Base-by-base conservation (phyloP, 2,113 vertebrate species). In the Leptosomus discolor region DNA sequence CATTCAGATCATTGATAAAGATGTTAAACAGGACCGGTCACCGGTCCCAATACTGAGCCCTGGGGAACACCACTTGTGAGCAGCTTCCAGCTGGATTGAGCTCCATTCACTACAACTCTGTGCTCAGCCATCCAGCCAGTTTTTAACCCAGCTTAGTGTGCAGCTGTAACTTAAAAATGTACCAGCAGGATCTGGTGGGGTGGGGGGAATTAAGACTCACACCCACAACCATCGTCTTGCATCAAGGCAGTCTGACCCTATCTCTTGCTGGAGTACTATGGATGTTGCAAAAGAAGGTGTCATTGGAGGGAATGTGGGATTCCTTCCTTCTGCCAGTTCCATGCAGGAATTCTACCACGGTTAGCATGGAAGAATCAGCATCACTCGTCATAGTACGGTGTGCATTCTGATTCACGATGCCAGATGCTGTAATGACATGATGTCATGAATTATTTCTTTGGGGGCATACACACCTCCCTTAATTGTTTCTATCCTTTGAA, bases 401-500 rank as follows among this genome's bases (percentile, higher is more conserved):
- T 71, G 46, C n/a, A 30, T 87, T 84, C 65, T 78, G 27, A 24
- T 90, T 91, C 60, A 37, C 29, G 26, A 51, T 92, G 64, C 73
- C 77, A 71, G 90, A 64, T 88, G 79, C 46, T 93, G 48, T 79
- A 87, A 89, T 96, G 94, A 96, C 94, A 91, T 96, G 84, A 87
- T 48, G 85, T 63, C 60, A 48, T 71, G 88, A 91, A 79, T 93
- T 90, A 90, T 95, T 95, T 87, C 89, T 91, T 90, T 63, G 39
- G 73, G 80, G 81, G 92, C 81, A 92, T 94, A 69, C 90, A 92
- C 95, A 83, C 95, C 95, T 92, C 63, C n/a, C 48, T 92, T 89
- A 95, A 96, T 94, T 94, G 77, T 64, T 91, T 76, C 77, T 82
- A 53, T 64, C 73, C 94, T 97, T 96, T 97, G 95, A 96, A 97